These are phyloP conservation scores for human DNA, from an alignment of 2,113 vertebrate genomes.

Conservation along the genomic window GRCh38 chr4:1485501-1486000, in stretches of 20 bases:
- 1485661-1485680: fast-evolving
- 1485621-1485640: neutral
- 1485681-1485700: neutral
- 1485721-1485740: too few relatives aligned
- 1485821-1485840: neutral
- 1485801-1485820: neutral
- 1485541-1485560: neutral
- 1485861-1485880: neutral
- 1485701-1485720: fast-evolving
- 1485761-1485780: neutral
- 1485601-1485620: neutral
- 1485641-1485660: neutral
- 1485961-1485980: neutral
- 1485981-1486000: neutral
- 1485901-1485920: neutral
- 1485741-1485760: neutral
- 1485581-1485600: neutral
- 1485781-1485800: neutral
- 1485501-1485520: neutral
- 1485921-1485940: neutral
- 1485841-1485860: neutral
- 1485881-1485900: neutral
- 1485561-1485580: neutral
- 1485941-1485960: neutral
- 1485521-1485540: neutral